Conservation (phyloP, 2,113 vertebrate genomes). For the Dermatemys mawii region DNA sequence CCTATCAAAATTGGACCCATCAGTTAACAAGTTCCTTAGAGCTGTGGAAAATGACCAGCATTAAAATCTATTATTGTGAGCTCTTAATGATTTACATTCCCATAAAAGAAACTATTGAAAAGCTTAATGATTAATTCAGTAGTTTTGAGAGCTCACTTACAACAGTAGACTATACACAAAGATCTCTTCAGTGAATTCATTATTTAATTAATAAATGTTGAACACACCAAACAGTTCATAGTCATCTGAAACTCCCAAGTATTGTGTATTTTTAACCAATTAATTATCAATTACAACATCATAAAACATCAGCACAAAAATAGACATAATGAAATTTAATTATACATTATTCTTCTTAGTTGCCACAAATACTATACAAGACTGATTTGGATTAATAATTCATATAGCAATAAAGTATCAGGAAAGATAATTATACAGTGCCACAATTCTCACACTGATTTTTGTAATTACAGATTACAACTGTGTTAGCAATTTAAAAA, state of each 20-base stretch:
- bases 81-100: conserved; percentile 67
- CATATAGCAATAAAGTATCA: conserved; percentile 87
- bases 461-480: conserved; percentile 89
- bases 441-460: conserved; percentile 87
- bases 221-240: conserved; percentile 74
- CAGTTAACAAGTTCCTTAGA: conserved; percentile 28
- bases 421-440: conserved; percentile 86
- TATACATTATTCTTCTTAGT: conserved; percentile 85
- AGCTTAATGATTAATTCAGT: conserved; percentile 79
- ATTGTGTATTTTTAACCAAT: conserved; percentile 82
- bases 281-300: conserved; percentile 88
- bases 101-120: conserved; percentile 75
- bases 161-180: conserved; percentile 69
- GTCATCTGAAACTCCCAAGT: conserved; percentile 79
- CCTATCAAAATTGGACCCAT: conserved; percentile 50
- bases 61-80: conserved; percentile 71
- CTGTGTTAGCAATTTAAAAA: conserved; percentile 87
- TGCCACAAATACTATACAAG: conserved; percentile 86
- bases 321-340: conserved; percentile 87
- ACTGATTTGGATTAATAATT: conserved; percentile 90
- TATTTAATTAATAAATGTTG: conserved; percentile 81
- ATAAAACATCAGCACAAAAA: conserved; percentile 86
- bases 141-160: conserved; percentile 74
- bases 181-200: conserved; percentile 76
- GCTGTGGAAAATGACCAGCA: conserved; percentile 66